Evolutionary conservation across 2,888 invertebrate species (phyloP).

Genomic region (Mimumesa dahlbomi): DNA sequence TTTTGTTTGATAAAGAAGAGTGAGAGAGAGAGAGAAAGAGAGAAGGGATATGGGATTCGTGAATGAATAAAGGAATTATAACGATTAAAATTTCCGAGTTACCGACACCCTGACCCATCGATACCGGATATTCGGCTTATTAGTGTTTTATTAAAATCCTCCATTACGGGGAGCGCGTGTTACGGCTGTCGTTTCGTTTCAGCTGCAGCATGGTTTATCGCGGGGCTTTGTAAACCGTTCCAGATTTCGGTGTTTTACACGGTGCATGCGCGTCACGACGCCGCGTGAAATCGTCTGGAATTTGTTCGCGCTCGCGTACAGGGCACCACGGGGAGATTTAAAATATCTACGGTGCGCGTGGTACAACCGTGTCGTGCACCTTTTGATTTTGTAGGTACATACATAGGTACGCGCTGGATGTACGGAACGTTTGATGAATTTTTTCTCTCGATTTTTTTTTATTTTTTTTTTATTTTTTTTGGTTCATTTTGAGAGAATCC

Average conservation of each 20-base stretch:
- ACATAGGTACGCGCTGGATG: too few relatives aligned
- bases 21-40: neutral
- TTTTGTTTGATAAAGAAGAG: too few relatives aligned
- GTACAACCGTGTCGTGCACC: slow-evolving; percentile 1
- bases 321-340: slow-evolving; percentile 5
- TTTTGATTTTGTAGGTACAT: slow-evolving; percentile 19
- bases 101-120: too few relatives aligned
- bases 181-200: slow-evolving; percentile 31
- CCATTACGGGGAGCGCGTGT: slow-evolving; percentile 9
- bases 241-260: slow-evolving; percentile 25
- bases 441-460: too few relatives aligned
- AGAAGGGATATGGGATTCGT: slow-evolving; percentile 12
- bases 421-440: too few relatives aligned
- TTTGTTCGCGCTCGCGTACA: slow-evolving; percentile 21
- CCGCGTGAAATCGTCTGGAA: slow-evolving; percentile 19
- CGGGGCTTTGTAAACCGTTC: slow-evolving; percentile 25
- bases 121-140: too few relatives aligned
- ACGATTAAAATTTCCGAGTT: slow-evolving; percentile 16
- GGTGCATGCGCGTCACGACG: neutral
- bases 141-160: slow-evolving; percentile 49
- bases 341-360: neutral
- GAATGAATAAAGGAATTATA: slow-evolving; percentile 8
- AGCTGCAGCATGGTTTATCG: neutral
- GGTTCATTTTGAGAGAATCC: too few relatives aligned
- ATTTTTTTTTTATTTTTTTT: too few relatives aligned